Base-by-base conservation (phyloP, 2,797 vertebrate species). In the Pampus argenteus region DNA sequence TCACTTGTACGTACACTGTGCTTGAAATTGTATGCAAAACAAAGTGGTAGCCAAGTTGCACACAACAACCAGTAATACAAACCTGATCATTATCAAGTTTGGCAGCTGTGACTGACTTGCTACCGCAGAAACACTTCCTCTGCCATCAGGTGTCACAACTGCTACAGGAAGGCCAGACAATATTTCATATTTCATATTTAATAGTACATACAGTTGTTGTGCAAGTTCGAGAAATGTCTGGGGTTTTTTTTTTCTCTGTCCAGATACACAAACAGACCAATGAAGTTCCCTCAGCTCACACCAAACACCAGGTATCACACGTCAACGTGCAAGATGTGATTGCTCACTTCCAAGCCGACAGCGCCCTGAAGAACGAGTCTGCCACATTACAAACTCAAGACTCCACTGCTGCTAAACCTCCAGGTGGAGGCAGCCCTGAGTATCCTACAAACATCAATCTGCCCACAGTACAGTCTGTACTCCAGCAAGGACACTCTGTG, bases 301-400 rank as follows among this genome's bases (percentile, higher is more conserved):
- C 59, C 79, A 84, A 54, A 42, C 64, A 20, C 3, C 55, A 89
- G 0, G 62, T 59, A 0, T 36, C 44, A 0, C 95, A 96, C 40
- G 88, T 89, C 83, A 95, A 93, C 31, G 78, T 95, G 61, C 93
- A 91, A 77, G 65, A 89, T 13, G 55, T 87, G 13, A 49, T 95
- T 4, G 49, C 84, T 54, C 68, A 62, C 76, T 93, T 96, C 78
- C 62, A 71, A 25, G 64, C 78, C 9, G 38, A 48, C 52, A 66
- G 15, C 7, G n/a, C 9, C 18, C 26, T 15, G 55, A 67, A 15
- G 45, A 52, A 0, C 1, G 3, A 61, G 0, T 51, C 25, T 6
- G 10, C 3, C 45, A 10, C 7, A 0, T 11, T 2, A 2, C 54
- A 66, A 14, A 23, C 10, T 13, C 64, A 45, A n/a, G 57, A 59